A percentile compares a stretch with the other conserved stretches of the same genome.
Conservation (phyloP, 2,797 vertebrate species). For the Mus minutoides region DNA sequence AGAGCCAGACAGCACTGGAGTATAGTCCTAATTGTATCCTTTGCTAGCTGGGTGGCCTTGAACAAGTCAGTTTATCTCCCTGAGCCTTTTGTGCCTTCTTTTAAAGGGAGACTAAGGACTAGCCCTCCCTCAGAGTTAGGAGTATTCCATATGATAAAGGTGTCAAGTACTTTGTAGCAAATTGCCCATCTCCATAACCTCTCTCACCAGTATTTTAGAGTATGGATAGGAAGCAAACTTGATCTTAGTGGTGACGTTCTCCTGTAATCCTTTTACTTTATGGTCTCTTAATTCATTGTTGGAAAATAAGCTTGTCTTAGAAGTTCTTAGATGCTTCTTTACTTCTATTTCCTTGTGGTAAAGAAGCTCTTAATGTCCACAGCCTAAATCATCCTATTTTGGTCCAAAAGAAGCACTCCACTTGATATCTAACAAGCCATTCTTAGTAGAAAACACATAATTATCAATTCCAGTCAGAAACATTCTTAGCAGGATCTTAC, state of each 20-base stretch:
- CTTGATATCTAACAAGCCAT: conserved; percentile 44
- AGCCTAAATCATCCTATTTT: conserved; percentile 11
- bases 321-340: conserved; percentile 9
- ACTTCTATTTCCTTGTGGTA: conserved; percentile 35
- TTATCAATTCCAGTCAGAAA: neutral
- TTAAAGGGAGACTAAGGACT: conserved; percentile 10
- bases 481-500: conserved; percentile 45
- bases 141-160: conserved; percentile 8
- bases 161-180: conserved; percentile 15
- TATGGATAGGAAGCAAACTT: conserved; percentile 35
- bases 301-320: conserved; percentile 30
- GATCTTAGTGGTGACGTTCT: conserved; percentile 21
- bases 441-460: conserved; percentile 48
- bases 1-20: conserved; percentile 1
- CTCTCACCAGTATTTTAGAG: neutral
- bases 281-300: conserved; percentile 16
- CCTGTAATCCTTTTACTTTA: conserved; percentile 36
- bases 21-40: conserved; percentile 36
- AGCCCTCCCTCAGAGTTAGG: conserved; percentile 2
- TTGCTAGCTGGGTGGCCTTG: conserved; percentile 53
- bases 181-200: neutral
- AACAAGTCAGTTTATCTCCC: neutral
- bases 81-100: conserved; percentile 14
- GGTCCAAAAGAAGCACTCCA: conserved; percentile 41
- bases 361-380: conserved; percentile 20